Evolutionary conservation across 2,797 vertebrate genomes (phyloP), one percentile per base, ranked within the genome.

Genomic region (Pampus argenteus): DNA sequence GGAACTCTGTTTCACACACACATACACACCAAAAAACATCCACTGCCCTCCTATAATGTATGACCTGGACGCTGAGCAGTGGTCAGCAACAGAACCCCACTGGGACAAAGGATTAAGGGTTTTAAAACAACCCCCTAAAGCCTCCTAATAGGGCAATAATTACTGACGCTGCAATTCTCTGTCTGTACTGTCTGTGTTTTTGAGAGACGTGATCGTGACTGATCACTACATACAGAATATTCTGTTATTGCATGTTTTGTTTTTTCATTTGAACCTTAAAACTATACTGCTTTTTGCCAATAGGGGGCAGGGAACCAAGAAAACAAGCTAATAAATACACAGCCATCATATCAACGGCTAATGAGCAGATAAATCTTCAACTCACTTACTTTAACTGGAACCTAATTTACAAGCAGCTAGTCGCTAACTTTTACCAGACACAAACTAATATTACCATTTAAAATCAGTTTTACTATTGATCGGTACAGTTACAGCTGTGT

Each of bases 21-120:
- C 62, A 47, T 9, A 40, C 40, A 47, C 66, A 86, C 55, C 54
- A 68, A 81, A 79, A 42, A 76, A 63, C 72, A 72, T 77, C 49
- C 76, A 71, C 72, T 78, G 83, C 74, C 74, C 66, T 80, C 48
- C 62, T 76, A 69, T 81, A 86, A 85, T 85, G 56, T 86, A 86
- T 93, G 89, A 93, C 86, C 91, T 92, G 89, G 77, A 83, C 48
- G 60, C 68, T 84, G 84, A 83, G 80, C 84, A 73, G 74, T 82
- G 73, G 77, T 78, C 84, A 86, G 75, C 71, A 69, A 77, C 78
- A 86, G 69, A 61, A 57, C 73, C 87, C 86, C 10, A 23, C 85
- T 85, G 82, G 49, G 78, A 85, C 47, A 79, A 61, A n/a, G 83
- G 90, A 93, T 93, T 93, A 93, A 66, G 79, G 52, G 76, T 89